Evolutionary conservation across 2,888 invertebrate species (phyloP), one percentile per base, ranked within the genome.

Genomic region (Ischnus inquisitorius): DNA sequence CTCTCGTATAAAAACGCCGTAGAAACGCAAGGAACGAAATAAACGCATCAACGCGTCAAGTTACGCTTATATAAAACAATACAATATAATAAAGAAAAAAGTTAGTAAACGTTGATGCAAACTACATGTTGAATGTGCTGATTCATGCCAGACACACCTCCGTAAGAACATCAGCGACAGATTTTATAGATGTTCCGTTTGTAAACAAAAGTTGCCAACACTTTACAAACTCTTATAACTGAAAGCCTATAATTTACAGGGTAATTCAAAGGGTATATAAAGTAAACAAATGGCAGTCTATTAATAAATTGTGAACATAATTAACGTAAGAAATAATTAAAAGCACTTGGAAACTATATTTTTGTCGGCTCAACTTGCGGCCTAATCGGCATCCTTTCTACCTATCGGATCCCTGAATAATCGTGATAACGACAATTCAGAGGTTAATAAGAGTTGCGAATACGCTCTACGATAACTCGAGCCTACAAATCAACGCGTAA

Each of bases 171-270:
- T 8, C 8, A 34, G 34, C 34, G 34, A 34, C 34, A 34, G 34
- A 34, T 34, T 8, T 8, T 34, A 34, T 6, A 34, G 8, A 34
- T 34, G 34, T 34, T 6, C 8, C 25, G 12, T 5, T 25, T 60
- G n/a, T n/a, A n/a, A n/a, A n/a, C n/a, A n/a, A n/a, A n/a, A n/a
- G n/a, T n/a, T n/a, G n/a, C n/a, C n/a, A n/a, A n/a, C n/a, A n/a
- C n/a, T n/a, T n/a, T n/a, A n/a, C n/a, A n/a, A n/a, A n/a, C n/a
- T n/a, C n/a, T n/a, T 34, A 34, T 34, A 34, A 6, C 2, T 72
- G 25, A 22, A 60, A 28, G 60, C 43, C 43, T 25, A 43, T 72
- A 16, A 72, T 72, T 72, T 2, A 72, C 72, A 72, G 72, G 72
- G 65, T 67, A 67, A 19, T 43, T n/a, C n/a, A n/a, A n/a, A n/a